A percentile compares a stretch with the other conserved stretches of the same genome.
These are phyloP conservation scores for Pithys albifrons DNA, from an alignment of 2,113 vertebrate genomes.

Conservation along the genomic window DNA sequence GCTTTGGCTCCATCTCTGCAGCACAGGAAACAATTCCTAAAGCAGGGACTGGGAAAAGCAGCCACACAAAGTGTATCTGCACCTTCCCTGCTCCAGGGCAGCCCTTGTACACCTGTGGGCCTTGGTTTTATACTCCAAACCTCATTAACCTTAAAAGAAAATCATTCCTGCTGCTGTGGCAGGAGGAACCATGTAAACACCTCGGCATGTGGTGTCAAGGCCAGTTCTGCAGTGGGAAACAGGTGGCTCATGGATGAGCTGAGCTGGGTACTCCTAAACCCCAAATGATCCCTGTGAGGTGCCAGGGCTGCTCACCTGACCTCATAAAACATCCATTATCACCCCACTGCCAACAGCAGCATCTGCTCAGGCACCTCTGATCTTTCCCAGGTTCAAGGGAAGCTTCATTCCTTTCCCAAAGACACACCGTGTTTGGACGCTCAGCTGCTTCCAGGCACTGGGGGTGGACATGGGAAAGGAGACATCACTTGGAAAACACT, in stretches of 20 bases:
- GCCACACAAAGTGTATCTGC: background rate
- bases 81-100: background rate
- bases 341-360: background rate
- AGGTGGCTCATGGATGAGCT: background rate
- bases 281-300: background rate
- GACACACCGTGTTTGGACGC: background rate
- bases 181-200: background rate
- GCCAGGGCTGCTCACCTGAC: background rate
- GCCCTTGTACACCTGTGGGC: rapidly evolving
- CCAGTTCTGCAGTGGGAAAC: background rate
- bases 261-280: background rate
- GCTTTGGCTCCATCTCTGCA: background rate
- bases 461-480: background rate
- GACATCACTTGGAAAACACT: rapidly evolving
- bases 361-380: background rate
- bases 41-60: background rate
- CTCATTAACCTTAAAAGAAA: rapidly evolving
- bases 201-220: background rate
- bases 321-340: background rate
- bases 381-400: background rate
- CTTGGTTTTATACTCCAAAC: rapidly evolving
- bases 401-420: background rate
- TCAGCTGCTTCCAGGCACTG: rapidly evolving
- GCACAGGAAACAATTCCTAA: background rate
- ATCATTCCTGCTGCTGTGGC: background rate